These are phyloP conservation scores for Sphenodon punctatus DNA, from an alignment of 2,797 vertebrate species.

Conservation along the genomic window DNA sequence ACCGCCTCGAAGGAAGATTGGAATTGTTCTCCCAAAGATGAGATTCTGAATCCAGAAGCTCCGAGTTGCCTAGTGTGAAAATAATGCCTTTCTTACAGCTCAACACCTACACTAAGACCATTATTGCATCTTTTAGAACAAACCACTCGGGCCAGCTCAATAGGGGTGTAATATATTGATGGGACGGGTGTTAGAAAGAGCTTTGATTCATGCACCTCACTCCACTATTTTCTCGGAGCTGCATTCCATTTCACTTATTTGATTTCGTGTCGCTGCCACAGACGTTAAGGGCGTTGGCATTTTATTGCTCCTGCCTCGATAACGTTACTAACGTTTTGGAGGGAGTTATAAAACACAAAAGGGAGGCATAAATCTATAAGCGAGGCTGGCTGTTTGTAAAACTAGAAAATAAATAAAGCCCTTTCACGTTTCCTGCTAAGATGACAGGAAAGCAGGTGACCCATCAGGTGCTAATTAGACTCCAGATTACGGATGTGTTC, in stretches of 20 bases:
- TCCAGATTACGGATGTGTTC: not conserved
- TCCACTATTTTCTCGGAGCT: constrained; percentile 9
- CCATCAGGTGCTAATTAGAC: constrained; percentile 42
- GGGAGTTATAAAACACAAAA: constrained; percentile 50
- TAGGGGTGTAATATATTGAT: constrained; percentile 43
- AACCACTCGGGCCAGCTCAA: not conserved
- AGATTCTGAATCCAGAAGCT: not conserved
- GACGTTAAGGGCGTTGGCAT: constrained; percentile 33
- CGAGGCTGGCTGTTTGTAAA: constrained; percentile 22
- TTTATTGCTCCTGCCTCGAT: constrained; percentile 50
- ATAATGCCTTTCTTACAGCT: not conserved
- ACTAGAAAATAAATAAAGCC: constrained; percentile 15
- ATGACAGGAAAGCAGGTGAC: constrained; percentile 40
- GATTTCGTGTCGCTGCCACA: constrained; percentile 54
- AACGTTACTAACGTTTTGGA: constrained; percentile 58
- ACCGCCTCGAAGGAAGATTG: not conserved
- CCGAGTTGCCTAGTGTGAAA: not conserved
- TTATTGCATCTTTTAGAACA: constrained; percentile 6
- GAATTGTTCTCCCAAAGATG: not conserved
- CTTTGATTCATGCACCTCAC: constrained; percentile 43
- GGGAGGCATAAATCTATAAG: constrained; percentile 50
- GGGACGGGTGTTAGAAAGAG: not conserved
- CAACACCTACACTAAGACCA: not conserved
- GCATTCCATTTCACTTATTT: constrained; percentile 51
- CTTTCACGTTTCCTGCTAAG: constrained; percentile 42